Evolutionary conservation across 2,113 vertebrate genomes (phyloP), one percentile per base, ranked within the genome.

Genomic region (Thomomys bottae): DNA sequence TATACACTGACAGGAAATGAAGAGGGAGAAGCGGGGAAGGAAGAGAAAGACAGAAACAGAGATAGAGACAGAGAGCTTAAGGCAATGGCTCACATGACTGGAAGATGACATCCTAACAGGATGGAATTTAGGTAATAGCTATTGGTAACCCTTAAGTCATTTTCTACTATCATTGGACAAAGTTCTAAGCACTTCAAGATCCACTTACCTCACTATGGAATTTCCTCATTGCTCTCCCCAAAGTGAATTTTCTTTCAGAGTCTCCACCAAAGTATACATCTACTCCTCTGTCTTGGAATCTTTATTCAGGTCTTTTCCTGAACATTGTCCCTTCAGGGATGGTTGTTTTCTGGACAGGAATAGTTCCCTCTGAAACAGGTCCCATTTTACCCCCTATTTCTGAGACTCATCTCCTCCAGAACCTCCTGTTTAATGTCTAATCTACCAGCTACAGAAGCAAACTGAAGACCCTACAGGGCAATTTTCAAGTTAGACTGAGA

Each of bases 121-220:
- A 54, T 45, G 5, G 61, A 88, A 54, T 88, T 40, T 70, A 63
- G 2, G 23, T 34, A 64, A 84, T 28, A 36, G 30, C 12, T 38
- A 18, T 67, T 67, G n/a, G 4, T 75, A 45, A 73, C 11, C 15
- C 54, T 76, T 80, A 18, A 76, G 34, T 75, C 36, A 83, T 82
- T 87, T 89, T 91, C 70, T 71, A 77, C 75, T 83, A 40, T 30
- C 70, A 67, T 12, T 18, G 12, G 88, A 49, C 14, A 79, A 84
- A 42, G 42, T 38, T 14, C 11, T 40, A 91, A 87, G 71, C 32
- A 34, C 14, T 93, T 32, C 49, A 12, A 61, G 40, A 1, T 80
- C 57, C 36, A 24, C 4, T 68, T 87, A 70, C 8, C 20, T 20
- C 36, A 77, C 30, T 59, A 68, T 63, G 45, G 14, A 45, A 8